phyloP scores from a whole-genome alignment of 2,888 invertebrate species.

The Caenorhabditis sp. region DNA sequence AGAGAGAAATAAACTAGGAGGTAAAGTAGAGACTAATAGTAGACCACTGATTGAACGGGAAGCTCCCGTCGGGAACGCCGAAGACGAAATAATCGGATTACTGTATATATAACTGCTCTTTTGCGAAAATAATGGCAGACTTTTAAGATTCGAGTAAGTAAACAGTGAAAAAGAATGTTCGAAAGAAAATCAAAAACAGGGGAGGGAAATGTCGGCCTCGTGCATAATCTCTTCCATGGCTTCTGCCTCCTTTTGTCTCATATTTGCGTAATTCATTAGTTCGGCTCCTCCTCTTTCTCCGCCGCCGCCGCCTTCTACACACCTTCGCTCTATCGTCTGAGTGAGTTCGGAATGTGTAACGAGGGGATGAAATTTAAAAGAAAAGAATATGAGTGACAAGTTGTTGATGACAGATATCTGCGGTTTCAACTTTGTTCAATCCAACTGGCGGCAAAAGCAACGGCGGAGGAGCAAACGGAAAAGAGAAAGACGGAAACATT shows the following conservation, averaged over 20 bases:
- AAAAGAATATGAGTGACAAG: slow-evolving; percentile 34
- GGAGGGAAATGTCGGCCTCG: neutral
- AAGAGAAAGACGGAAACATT: too few species aligned
- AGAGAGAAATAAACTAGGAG: neutral
- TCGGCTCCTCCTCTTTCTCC: too few species aligned
- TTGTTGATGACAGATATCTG: slow-evolving; percentile 37
- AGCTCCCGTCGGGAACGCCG: neutral
- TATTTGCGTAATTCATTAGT: slow-evolving; percentile 46
- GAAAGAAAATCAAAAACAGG: neutral
- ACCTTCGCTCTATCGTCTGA: slow-evolving; percentile 12
- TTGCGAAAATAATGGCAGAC: neutral
- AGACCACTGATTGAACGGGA: neutral
- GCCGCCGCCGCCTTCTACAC: slow-evolving; percentile 18
- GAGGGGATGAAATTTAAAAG: slow-evolving; percentile 1
- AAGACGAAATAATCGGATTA: slow-evolving; percentile 33
- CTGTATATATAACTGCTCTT: slow-evolving; percentile 4
- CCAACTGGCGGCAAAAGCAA: neutral
- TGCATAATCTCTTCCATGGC: slow-evolving; percentile 13
- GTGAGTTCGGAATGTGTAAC: neutral
- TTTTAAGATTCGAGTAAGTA: neutral
- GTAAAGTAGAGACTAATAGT: neutral
- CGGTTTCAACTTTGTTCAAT: slow-evolving; percentile 13
- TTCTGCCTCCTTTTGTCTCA: slow-evolving; percentile 23
- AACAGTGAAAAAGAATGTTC: neutral
- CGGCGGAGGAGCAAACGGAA: too few species aligned